phyloP scores from a whole-genome alignment of 2,113 vertebrate species.

The Nyctibius bracteatus region DNA sequence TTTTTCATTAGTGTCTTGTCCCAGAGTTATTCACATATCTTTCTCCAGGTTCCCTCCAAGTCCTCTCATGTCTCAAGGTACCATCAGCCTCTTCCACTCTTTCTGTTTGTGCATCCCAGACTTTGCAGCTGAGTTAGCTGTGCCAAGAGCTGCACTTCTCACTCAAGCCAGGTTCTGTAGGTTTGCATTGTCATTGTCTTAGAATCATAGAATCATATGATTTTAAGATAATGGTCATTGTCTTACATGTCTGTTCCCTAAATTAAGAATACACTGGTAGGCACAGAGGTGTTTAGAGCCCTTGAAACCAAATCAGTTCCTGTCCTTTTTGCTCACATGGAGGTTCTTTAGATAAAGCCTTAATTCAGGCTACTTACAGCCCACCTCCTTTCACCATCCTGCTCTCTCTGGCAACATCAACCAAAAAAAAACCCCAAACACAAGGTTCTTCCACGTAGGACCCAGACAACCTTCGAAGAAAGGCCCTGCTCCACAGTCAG shows the following conservation, averaged over 20 bases:
- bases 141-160: background rate
- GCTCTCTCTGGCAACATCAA: background rate
- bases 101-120: accelerated
- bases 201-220: no score
- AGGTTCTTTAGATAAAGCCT: background rate
- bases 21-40: background rate
- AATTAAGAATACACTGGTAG: background rate
- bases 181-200: background rate
- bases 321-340: background rate
- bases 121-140: background rate
- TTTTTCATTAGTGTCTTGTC: background rate
- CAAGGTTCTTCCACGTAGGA: background rate
- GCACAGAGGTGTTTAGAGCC: background rate
- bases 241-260: background rate
- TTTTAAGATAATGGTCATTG: no score
- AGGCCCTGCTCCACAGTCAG: background rate
- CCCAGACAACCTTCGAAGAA: background rate
- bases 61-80: background rate
- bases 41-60: background rate
- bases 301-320: background rate
- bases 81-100: background rate
- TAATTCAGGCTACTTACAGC: background rate
- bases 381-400: background rate
- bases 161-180: background rate
- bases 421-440: background rate